Evolutionary conservation across 2,113 vertebrate species (phyloP).

Genomic region (Callopanchax toddi): DNA sequence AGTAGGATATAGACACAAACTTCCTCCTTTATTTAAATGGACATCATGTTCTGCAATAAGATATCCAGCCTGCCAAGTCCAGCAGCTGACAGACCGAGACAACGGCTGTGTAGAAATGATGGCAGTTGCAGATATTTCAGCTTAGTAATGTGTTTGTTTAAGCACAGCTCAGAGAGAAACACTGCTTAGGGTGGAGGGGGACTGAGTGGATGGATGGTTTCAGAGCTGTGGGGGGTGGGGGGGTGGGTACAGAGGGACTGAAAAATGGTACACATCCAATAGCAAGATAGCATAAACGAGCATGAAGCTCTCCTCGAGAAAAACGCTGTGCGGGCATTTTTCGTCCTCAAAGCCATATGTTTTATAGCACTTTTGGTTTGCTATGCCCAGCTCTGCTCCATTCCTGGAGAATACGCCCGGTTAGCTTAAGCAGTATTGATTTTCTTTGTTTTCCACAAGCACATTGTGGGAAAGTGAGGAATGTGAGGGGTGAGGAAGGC

Average conservation of each 20-base stretch:
- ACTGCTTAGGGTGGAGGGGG: slow-evolving; percentile 26
- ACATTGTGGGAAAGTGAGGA: slow-evolving; percentile 29
- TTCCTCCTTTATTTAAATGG: slow-evolving; percentile 54
- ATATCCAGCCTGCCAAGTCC: slow-evolving; percentile 42
- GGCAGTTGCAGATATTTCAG: slow-evolving; percentile 66
- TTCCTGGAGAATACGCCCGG: slow-evolving; percentile 51
- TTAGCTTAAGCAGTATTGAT: slow-evolving; percentile 64
- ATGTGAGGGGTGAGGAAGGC: slow-evolving; percentile 1
- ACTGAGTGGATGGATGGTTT: slow-evolving; percentile 45
- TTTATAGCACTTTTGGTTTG: slow-evolving; percentile 65
- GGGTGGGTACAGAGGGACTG: slow-evolving; percentile 29
- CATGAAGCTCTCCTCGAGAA: slow-evolving; percentile 33
- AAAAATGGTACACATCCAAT: slow-evolving; percentile 65
- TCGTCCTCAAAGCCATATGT: slow-evolving; percentile 58
- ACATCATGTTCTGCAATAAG: slow-evolving; percentile 50
- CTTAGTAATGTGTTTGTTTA: slow-evolving; percentile 72
- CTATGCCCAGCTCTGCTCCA: slow-evolving; percentile 39
- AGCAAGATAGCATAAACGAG: slow-evolving; percentile 64
- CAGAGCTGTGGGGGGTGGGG: slow-evolving; percentile 18
- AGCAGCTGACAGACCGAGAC: slow-evolving; percentile 56
- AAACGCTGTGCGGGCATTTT: slow-evolving; percentile 66
- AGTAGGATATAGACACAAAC: slow-evolving; percentile 38
- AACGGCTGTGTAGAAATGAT: slow-evolving; percentile 42
- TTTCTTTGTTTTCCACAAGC: slow-evolving; percentile 27
- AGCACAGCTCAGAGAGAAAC: slow-evolving; percentile 34